These are phyloP conservation scores for Myotis lucifugus DNA, from an alignment of 2,113 vertebrate genomes.

Conservation along the genomic window DNA sequence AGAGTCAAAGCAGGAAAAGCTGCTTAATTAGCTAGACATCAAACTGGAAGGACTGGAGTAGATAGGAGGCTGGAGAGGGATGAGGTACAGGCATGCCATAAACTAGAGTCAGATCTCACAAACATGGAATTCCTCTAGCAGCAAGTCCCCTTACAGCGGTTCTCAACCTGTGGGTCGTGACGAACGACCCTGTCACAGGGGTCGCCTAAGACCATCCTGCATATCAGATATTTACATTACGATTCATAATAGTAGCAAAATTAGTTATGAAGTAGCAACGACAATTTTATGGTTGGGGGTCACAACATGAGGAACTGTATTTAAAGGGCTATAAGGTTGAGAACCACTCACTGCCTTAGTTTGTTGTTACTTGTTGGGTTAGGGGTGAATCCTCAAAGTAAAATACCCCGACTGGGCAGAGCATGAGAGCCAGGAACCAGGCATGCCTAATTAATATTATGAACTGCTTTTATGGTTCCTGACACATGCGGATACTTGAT, in stretches of 20 bases:
- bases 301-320: too few species aligned
- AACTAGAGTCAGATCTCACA: not conserved
- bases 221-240: too few species aligned
- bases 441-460: not conserved
- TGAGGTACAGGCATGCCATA: not conserved
- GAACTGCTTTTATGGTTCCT: not conserved
- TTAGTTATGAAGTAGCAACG: too few species aligned
- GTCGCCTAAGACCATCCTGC: too few species aligned
- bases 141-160: not conserved
- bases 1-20: slow-evolving; percentile 14
- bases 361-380: not conserved
- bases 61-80: not conserved
- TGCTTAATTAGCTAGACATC: not conserved
- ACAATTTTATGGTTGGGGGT: too few species aligned
- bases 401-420: not conserved
- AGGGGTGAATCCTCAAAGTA: not conserved
- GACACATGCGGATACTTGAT: not conserved
- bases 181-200: too few species aligned
- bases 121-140: not conserved
- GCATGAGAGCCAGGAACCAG: not conserved
- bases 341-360: not conserved
- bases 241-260: too few species aligned
- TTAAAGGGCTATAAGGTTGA: too few species aligned
- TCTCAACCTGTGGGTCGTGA: too few species aligned
- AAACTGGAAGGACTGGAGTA: not conserved